A percentile compares a stretch with the other conserved stretches of the same genome.
Evolutionary conservation across 2,888 invertebrate genomes (phyloP).

Genomic region (Chorisops tibialis): DNA sequence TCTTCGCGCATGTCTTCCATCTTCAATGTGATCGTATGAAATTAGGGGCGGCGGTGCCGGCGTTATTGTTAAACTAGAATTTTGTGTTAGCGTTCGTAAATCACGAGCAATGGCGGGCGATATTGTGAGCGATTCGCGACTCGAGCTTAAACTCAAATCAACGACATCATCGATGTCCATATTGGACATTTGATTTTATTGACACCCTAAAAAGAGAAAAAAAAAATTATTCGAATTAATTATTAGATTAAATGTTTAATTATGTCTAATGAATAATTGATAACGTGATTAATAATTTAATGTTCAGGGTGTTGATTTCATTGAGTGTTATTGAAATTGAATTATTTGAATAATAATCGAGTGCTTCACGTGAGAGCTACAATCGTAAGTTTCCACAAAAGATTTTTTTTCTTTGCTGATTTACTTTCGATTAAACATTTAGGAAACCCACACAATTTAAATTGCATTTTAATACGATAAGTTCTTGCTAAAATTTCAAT

Average conservation of each 20-base stretch:
- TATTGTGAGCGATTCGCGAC: conserved; percentile 51
- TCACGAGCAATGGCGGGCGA: conserved; percentile 53
- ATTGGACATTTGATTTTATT: conserved; percentile 56
- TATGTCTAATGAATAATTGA: too few relatives aligned
- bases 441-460: too few relatives aligned
- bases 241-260: conserved; percentile 31
- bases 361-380: too few relatives aligned
- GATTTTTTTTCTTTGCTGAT: too few relatives aligned
- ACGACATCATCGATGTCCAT: conserved; percentile 91
- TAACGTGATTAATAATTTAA: too few relatives aligned
- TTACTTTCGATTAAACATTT: too few relatives aligned
- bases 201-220: conserved; percentile 40
- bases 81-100: conserved; percentile 59
- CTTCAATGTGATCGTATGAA: conserved; percentile 36
- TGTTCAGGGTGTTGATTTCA: too few relatives aligned
- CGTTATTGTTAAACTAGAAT: conserved; percentile 61
- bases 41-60: conserved; percentile 55
- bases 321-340: too few relatives aligned
- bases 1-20: conserved; percentile 54
- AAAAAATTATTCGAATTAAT: conserved; percentile 28
- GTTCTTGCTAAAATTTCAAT: too few relatives aligned
- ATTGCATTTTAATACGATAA: too few relatives aligned
- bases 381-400: too few relatives aligned
- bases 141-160: conserved; percentile 70
- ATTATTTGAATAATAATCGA: too few relatives aligned